These are phyloP conservation scores for Drosophila obscura DNA, from an alignment of 1,140 invertebrate species.

Conservation along the genomic window DNA sequence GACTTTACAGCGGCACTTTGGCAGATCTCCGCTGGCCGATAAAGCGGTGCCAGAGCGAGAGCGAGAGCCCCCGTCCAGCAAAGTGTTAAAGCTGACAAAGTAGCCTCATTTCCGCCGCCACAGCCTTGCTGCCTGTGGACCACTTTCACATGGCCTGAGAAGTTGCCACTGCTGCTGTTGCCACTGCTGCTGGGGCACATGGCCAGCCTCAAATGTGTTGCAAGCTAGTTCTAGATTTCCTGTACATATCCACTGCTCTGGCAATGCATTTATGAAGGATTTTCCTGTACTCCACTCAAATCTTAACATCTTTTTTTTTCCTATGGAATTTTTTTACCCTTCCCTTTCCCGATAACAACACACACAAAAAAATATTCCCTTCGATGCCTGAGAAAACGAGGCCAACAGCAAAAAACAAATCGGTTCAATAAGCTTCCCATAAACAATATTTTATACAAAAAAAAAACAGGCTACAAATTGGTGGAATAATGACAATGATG, in stretches of 20 bases:
- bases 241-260: too few species aligned
- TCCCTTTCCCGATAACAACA: neutral
- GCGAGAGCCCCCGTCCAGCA: neutral
- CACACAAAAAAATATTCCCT: neutral
- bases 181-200: too few species aligned
- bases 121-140: slow-evolving; percentile 4
- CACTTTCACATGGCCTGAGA: slow-evolving; percentile 29
- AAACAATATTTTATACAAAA: slow-evolving; percentile 12
- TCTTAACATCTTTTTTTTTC: too few species aligned
- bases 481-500: slow-evolving; percentile 36
- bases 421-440: slow-evolving; percentile 18
- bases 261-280: too few species aligned
- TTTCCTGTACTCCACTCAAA: too few species aligned
- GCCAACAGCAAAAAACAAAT: neutral
- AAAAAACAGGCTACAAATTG: slow-evolving; percentile 30
- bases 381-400: neutral
- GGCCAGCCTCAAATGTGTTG: too few species aligned
- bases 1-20: slow-evolving; percentile 33
- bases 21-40: slow-evolving; percentile 51
- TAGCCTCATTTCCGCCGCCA: slow-evolving; percentile 72
- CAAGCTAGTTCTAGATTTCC: too few species aligned
- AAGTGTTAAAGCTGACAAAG: slow-evolving; percentile 77
- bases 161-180: neutral
- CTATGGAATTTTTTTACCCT: neutral
- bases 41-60: slow-evolving; percentile 21